Percentiles rank a stretch among this genome's conserved stretches.
Evolutionary conservation across 1,140 invertebrate species (phyloP).

Genomic region (Drosophila parabipectinata): DNA sequence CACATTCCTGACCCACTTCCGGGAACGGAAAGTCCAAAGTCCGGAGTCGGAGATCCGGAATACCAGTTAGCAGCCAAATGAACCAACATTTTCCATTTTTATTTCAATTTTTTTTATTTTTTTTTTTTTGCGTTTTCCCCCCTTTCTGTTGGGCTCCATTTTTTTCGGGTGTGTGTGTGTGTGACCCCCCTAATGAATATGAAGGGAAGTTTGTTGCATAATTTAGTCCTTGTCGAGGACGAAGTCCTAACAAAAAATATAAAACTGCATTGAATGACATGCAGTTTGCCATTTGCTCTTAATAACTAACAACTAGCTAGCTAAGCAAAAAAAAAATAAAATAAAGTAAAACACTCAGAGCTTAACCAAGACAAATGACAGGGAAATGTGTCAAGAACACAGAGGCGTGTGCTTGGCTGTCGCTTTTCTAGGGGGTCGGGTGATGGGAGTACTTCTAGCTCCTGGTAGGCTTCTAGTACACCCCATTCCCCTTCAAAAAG

Average conservation of each 20-base stretch:
- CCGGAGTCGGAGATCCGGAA: constrained; percentile 28
- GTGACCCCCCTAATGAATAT: constrained; percentile 67
- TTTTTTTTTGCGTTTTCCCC: constrained; percentile 22
- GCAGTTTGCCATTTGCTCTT: constrained; percentile 46
- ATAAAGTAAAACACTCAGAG: constrained; percentile 6
- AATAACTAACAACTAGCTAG: not conserved
- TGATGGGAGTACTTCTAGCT: no score
- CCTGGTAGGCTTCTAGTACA: no score
- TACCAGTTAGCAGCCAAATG: constrained; percentile 32
- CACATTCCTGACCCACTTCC: constrained; percentile 6
- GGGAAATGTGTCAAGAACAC: constrained; percentile 63
- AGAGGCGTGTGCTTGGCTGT: not conserved
- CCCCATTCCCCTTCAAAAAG: constrained; percentile 1
- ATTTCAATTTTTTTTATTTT: constrained; percentile 22
- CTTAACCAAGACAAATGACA: constrained; percentile 72
- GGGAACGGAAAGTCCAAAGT: not conserved
- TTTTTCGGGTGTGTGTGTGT: not conserved
- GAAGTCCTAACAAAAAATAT: not conserved
- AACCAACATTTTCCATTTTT: constrained; percentile 47
- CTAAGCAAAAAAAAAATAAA: not conserved
- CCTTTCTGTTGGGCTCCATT: constrained; percentile 6
- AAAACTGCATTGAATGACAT: constrained; percentile 76
- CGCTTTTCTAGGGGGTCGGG: no score
- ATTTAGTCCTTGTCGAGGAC: constrained; percentile 42
- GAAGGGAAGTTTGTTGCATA: constrained; percentile 76